A percentile compares a stretch with the other conserved stretches of the same genome.
These are phyloP conservation scores for Chromoteleia sp. DNA, from an alignment of 2,888 invertebrate genomes.

Conservation along the genomic window DNA sequence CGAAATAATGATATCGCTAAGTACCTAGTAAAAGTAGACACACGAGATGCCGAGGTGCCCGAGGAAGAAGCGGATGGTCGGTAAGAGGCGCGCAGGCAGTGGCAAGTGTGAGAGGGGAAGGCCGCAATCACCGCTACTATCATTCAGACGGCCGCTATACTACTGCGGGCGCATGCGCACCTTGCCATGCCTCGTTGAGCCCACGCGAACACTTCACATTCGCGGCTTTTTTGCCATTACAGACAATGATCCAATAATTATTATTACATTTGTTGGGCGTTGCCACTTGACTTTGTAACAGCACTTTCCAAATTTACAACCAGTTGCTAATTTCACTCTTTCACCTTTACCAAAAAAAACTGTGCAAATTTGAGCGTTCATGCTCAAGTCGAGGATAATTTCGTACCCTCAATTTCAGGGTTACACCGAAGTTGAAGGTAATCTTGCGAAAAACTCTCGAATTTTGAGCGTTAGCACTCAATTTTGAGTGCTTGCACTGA, in stretches of 20 bases:
- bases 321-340: conserved; percentile 3
- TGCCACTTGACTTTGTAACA: conserved; percentile 1
- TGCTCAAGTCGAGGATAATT: no score
- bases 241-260: conserved; percentile 66
- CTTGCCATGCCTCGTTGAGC: conserved; percentile 79
- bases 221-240: conserved; percentile 76
- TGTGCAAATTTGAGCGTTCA: no score
- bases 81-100: conserved; percentile 51
- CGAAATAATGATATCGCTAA: conserved; percentile 74
- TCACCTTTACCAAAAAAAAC: no score
- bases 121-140: conserved; percentile 66
- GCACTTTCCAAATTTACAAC: conserved; percentile 29
- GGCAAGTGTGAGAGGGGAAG: conserved; percentile 56
- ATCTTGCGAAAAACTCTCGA: no score
- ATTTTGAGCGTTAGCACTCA: no score
- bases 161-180: conserved; percentile 74
- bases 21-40: conserved; percentile 68
- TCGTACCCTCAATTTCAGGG: no score
- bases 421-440: no score
- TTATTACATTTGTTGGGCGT: conserved; percentile 37
- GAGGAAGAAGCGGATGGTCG: conserved; percentile 60
- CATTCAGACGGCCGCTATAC: conserved; percentile 58
- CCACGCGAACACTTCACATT: conserved; percentile 78
- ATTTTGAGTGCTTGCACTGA: no score
- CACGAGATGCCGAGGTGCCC: conserved; percentile 60